A percentile compares a stretch with the other conserved stretches of the same genome.
These are phyloP conservation scores for Corbicula japonica DNA, from an alignment of 2,888 invertebrate genomes.

Conservation along the genomic window DNA sequence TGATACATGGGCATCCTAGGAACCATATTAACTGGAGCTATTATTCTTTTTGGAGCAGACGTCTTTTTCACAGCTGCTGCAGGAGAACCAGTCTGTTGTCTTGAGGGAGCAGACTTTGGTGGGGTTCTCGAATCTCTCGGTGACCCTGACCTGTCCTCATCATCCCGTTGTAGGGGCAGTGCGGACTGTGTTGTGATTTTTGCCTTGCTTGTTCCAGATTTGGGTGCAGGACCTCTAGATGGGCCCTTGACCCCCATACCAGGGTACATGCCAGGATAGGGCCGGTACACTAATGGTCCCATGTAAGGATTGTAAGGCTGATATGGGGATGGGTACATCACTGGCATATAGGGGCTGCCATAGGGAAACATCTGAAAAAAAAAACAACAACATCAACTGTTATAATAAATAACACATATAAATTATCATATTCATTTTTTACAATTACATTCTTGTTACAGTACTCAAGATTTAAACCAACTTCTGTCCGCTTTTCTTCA, in stretches of 20 bases:
- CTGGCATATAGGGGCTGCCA: constrained; percentile 64
- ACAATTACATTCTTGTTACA: too few relatives aligned
- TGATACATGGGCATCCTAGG: constrained; percentile 61
- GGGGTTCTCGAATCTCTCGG: constrained; percentile 26
- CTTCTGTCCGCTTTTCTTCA: too few relatives aligned
- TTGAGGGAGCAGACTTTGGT: constrained; percentile 5
- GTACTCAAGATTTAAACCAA: too few relatives aligned
- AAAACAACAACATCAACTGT: neutral
- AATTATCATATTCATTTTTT: too few relatives aligned
- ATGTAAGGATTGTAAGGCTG: constrained; percentile 61
- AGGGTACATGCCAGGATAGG: constrained; percentile 55
- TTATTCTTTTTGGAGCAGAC: constrained; percentile 45
- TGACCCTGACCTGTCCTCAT: constrained; percentile 55
- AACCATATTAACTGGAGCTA: constrained; percentile 31
- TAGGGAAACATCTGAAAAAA: constrained; percentile 14
- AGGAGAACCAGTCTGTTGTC: constrained; percentile 10
- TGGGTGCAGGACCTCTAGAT: constrained; percentile 46
- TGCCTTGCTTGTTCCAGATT: constrained; percentile 24
- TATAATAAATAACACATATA: neutral
- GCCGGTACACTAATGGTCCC: constrained; percentile 70
- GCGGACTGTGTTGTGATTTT: constrained; percentile 40
- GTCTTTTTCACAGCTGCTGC: constrained; percentile 17
- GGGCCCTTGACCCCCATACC: constrained; percentile 43
- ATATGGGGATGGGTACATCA: constrained; percentile 70
- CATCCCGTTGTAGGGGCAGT: constrained; percentile 57